Evolutionary conservation across 2,113 vertebrate genomes (phyloP), one percentile per base, ranked within the genome.

Genomic region (Cricetomys ansorgei): DNA sequence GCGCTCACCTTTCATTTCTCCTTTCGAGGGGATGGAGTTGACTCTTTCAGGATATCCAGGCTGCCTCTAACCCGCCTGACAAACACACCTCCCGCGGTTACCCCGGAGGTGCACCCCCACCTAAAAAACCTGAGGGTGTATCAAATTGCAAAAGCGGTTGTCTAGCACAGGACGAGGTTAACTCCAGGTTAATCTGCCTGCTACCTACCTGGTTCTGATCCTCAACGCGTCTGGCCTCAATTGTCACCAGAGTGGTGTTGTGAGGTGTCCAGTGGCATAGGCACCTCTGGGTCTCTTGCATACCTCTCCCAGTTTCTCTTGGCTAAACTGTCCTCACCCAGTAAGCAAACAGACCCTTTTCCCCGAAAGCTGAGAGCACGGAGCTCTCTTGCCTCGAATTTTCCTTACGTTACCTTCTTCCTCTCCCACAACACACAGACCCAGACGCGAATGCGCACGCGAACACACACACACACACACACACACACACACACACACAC

Each of bases 101-200:
- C 75, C 73, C 69, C 65, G 70, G 75, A 59, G 89, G n/a, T 62
- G 13, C 67, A 15, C 77, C 55, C 76, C 75, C 25, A 12, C 59
- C 2, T 34, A 31, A 21, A 59, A 86, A 34, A 25, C 11, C 19
- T 80, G 23, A 37, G 40, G 34, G 81, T 91, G 75, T 94, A 96
- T 98, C 97, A 96, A 94, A 73, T 95, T 94, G 97, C 97, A 83
- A 97, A 96, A 83, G 96, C 88, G 83, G 94, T 67, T 65, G 90
- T 53, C 95, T 92, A 64, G 94, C 97, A 12, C 75, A 96, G 88
- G 94, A 79, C 23, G 23, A 95, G 98, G 97, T 98, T 96, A 97
- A 98, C 96, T 97, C 96, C 96, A 97, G 97, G 97, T 98, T 97
- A 96, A 98, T 93, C 97, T 96, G 50, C 77, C 88, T 80, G 92